These are phyloP conservation scores for Sarcophaga subvicina DNA, from an alignment of 2,888 invertebrate genomes.

Conservation along the genomic window DNA sequence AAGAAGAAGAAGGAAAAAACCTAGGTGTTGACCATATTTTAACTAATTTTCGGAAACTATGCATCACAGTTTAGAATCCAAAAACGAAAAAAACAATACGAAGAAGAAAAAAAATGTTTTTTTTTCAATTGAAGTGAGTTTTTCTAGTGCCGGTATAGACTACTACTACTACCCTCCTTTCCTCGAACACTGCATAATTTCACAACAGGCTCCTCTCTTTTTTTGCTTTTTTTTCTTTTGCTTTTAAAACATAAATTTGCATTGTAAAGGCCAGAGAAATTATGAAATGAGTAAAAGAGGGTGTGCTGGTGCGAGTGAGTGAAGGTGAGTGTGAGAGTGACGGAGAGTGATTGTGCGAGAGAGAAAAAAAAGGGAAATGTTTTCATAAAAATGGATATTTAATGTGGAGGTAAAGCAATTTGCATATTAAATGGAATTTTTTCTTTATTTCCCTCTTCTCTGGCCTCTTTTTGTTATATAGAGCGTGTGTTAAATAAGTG, in stretches of 20 bases:
- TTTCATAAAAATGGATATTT: slow-evolving; percentile 68
- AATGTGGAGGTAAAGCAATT: slow-evolving; percentile 68
- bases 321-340: too few relatives aligned
- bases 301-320: too few relatives aligned
- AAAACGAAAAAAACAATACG: neutral
- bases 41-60: slow-evolving; percentile 52
- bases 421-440: slow-evolving; percentile 66
- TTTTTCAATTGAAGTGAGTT: slow-evolving; percentile 31
- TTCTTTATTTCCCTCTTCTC: neutral
- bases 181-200: too few relatives aligned
- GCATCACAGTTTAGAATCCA: slow-evolving; percentile 20
- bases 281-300: neutral
- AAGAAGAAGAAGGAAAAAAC: neutral
- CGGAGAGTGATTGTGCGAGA: too few relatives aligned
- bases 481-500: neutral
- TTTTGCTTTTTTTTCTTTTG: slow-evolving; percentile 21
- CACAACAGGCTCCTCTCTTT: neutral
- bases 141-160: neutral
- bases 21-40: slow-evolving; percentile 63
- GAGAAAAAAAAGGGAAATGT: slow-evolving; percentile 39
- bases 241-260: slow-evolving; percentile 57
- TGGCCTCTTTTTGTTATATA: neutral
- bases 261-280: slow-evolving; percentile 25
- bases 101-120: neutral
- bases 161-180: too few relatives aligned